Evolutionary conservation across 2,888 invertebrate species (phyloP), one percentile per base, ranked within the genome.

Genomic region (Cosmorhoe ocellata): DNA sequence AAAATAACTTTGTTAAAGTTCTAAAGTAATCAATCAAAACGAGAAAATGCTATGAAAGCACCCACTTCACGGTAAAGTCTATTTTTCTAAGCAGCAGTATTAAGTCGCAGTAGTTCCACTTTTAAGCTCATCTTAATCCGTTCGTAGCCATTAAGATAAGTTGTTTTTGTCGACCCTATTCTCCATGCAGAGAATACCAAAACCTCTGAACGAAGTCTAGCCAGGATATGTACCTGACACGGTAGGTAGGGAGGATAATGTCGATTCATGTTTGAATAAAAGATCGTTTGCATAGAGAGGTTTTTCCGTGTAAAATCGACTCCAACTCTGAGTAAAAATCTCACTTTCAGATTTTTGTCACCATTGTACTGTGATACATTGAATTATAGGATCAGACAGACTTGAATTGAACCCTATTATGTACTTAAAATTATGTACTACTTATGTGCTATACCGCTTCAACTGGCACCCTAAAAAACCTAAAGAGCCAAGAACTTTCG

Each of bases 101-200:
- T 36, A 8, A 9, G 40, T 44, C 33, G 14, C 47, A 41, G 22
- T 13, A 14, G 13, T 36, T 26, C 51, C 37, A 38, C 11, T 54
- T 55, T 50, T 50, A 49, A 55, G 18, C 4, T 4, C 18, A 37
- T 37, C 49, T 43, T 41, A 54, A 59, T 49, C 47, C 39, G 42
- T 50, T 52, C 51, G 46, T 49, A 39, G 40, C 48, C 49, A 26
- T 45, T 59, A 47, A 54, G 54, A 39, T 36, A 49, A 52, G 49
- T 47, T 57, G 48, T 51, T 51, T 56, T 49, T 42, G 48, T 34
- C 41, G 48, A 58, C 56, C 58, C 58, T 60, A 54, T 33, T 42
- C 28, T 46, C 43, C 52, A 47, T 39, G 47, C 31, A 31, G 10
- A 7, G 52, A 47, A 48, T 52, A 40, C 18, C 7, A 28, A 52